phyloP scores from a whole-genome alignment of 2,888 invertebrate species.

The Eupeodes latifasciatus region DNA sequence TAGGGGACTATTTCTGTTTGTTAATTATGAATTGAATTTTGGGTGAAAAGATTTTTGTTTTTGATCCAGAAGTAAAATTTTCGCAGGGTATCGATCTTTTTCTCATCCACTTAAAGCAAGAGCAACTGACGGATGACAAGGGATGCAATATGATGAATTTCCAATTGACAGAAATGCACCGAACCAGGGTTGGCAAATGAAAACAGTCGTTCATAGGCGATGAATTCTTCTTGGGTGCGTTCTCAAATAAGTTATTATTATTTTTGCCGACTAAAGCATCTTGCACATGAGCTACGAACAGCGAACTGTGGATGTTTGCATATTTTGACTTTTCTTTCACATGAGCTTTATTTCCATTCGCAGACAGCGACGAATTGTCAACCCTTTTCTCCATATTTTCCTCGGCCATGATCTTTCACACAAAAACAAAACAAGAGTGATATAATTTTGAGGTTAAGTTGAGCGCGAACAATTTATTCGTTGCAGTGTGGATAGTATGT shows the following conservation, averaged over 20 bases:
- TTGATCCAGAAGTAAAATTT: conserved; percentile 53
- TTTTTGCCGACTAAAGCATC: no score
- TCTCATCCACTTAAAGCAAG: conserved; percentile 46
- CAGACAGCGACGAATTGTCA: no score
- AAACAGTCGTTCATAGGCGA: background rate
- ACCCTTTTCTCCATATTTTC: no score
- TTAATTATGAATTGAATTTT: conserved; percentile 5
- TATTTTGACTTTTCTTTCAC: no score
- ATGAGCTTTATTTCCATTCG: no score
- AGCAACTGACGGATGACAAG: conserved; percentile 66
- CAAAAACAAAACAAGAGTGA: no score
- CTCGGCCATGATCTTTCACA: no score
- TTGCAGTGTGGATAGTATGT: no score
- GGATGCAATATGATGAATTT: conserved; percentile 47
- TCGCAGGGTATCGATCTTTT: conserved; percentile 73
- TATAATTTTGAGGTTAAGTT: no score
- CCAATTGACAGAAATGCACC: conserved; percentile 53
- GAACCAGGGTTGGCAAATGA: background rate
- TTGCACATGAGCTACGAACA: no score
- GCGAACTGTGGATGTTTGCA: no score
- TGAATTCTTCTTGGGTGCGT: conserved; percentile 4
- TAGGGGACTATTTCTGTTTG: background rate
- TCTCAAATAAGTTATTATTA: background rate
- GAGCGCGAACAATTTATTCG: no score
- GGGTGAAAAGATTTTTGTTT: conserved; percentile 62